phyloP scores from a whole-genome alignment of 2,797 vertebrate species.

The Helicolenus hilgendorfi region DNA sequence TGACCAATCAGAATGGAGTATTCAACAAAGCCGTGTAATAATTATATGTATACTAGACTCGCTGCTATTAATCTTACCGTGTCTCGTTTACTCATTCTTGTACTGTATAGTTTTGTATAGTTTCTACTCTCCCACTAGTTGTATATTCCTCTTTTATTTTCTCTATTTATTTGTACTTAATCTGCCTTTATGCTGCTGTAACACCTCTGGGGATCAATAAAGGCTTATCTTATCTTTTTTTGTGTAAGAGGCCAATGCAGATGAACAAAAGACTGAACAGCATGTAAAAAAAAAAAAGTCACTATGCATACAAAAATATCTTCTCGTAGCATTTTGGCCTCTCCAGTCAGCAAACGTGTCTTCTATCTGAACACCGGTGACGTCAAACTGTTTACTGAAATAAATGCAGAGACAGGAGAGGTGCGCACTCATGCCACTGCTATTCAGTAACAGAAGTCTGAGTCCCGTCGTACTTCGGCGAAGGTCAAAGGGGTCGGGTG shows the following conservation, averaged over 20 bases:
- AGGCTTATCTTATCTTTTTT: not conserved
- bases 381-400: constrained; percentile 10
- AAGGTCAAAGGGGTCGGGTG: constrained; percentile 65
- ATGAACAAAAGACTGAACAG: not conserved
- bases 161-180: not conserved
- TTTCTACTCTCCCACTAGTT: not conserved
- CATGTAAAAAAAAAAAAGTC: not conserved
- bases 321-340: not conserved
- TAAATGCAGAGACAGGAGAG: constrained; percentile 36
- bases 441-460: constrained; percentile 35
- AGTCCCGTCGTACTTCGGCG: constrained; percentile 58
- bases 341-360: constrained; percentile 13
- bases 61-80: too few relatives aligned
- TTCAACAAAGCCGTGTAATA: too few relatives aligned
- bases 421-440: constrained; percentile 25
- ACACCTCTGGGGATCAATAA: not conserved
- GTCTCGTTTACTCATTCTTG: not conserved
- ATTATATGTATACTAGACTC: too few relatives aligned
- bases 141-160: not conserved
- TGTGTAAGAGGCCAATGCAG: not conserved
- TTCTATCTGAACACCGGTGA: not conserved
- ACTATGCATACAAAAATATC: not conserved
- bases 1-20: too few relatives aligned
- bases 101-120: not conserved
- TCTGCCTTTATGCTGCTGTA: not conserved